Conservation (phyloP, 2,113 vertebrate genomes). For the Platycercus adscitus region DNA sequence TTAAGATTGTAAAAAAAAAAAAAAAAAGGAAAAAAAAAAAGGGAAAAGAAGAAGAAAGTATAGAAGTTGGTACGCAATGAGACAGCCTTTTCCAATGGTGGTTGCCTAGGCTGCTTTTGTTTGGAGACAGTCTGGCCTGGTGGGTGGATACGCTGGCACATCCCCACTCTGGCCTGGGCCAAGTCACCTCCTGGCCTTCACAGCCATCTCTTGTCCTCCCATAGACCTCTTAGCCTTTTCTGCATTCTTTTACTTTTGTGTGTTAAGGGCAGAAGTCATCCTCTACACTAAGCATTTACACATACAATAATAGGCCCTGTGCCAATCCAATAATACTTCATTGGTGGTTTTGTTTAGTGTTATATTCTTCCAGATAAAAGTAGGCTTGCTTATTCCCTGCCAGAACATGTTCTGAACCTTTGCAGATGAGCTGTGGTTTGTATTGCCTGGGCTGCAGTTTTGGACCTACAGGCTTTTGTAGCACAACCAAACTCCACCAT, state of each 20-base stretch:
- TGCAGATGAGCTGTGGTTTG: background rate
- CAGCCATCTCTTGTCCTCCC: background rate
- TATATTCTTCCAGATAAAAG: background rate
- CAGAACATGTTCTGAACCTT: background rate
- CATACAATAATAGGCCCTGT: background rate
- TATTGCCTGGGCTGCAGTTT: background rate
- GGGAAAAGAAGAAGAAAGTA: background rate
- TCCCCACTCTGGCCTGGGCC: background rate
- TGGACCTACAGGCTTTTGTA: background rate
- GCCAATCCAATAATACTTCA: background rate
- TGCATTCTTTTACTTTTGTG: background rate
- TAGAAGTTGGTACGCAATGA: background rate
- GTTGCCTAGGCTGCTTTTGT: background rate
- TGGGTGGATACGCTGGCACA: background rate
- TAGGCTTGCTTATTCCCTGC: background rate
- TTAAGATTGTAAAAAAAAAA: background rate
- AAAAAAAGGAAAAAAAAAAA: accelerated
- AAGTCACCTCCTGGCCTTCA: background rate
- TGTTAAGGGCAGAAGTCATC: background rate
- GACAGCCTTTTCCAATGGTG: background rate
- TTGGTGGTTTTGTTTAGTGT: background rate
- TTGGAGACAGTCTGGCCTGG: background rate
- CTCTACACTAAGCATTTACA: background rate
- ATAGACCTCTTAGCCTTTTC: background rate
- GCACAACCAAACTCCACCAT: background rate